A percentile compares a stretch with the other conserved stretches of the same genome.
Conservation (phyloP, 2,888 invertebrate species). For the Phlogophora meticulosa region DNA sequence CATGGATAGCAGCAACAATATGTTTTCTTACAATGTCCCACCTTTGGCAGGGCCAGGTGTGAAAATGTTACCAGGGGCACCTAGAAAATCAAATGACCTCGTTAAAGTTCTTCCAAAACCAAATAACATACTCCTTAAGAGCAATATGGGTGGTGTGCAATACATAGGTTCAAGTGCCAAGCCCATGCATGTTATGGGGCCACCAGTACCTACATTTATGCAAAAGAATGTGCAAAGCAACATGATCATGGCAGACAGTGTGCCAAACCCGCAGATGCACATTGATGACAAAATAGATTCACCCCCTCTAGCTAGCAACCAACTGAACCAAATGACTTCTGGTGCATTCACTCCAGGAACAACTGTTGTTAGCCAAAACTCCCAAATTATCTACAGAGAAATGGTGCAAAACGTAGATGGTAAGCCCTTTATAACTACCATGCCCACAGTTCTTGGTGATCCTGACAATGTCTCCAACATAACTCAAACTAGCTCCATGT, state of each 20-base stretch:
- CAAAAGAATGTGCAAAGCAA: slow-evolving; percentile 87
- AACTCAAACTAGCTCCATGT: slow-evolving; percentile 83
- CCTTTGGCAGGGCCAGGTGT: slow-evolving; percentile 69
- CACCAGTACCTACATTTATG: slow-evolving; percentile 82
- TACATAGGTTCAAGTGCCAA: slow-evolving; percentile 81
- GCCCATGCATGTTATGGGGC: slow-evolving; percentile 83
- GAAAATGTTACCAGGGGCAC: slow-evolving; percentile 72
- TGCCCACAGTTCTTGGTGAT: slow-evolving; percentile 80
- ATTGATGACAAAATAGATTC: slow-evolving; percentile 77
- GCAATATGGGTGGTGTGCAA: slow-evolving; percentile 81
- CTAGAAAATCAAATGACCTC: slow-evolving; percentile 77
- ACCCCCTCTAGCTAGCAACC: slow-evolving; percentile 76
- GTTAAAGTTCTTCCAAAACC: slow-evolving; percentile 83
- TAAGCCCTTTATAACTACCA: slow-evolving; percentile 84
- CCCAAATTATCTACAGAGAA: slow-evolving; percentile 88
- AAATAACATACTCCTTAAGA: slow-evolving; percentile 84
- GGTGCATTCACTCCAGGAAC: slow-evolving; percentile 82
- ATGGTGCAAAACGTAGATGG: slow-evolving; percentile 88
- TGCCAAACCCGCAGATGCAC: slow-evolving; percentile 76
- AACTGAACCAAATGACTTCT: slow-evolving; percentile 79
- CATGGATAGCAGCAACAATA: slow-evolving; percentile 75
- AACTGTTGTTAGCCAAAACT: slow-evolving; percentile 87
- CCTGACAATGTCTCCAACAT: slow-evolving; percentile 83
- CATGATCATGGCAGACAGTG: slow-evolving; percentile 83
- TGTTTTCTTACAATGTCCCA: slow-evolving; percentile 71